phyloP scores from a whole-genome alignment of 2,888 invertebrate genomes.

The Cordilura impudica region DNA sequence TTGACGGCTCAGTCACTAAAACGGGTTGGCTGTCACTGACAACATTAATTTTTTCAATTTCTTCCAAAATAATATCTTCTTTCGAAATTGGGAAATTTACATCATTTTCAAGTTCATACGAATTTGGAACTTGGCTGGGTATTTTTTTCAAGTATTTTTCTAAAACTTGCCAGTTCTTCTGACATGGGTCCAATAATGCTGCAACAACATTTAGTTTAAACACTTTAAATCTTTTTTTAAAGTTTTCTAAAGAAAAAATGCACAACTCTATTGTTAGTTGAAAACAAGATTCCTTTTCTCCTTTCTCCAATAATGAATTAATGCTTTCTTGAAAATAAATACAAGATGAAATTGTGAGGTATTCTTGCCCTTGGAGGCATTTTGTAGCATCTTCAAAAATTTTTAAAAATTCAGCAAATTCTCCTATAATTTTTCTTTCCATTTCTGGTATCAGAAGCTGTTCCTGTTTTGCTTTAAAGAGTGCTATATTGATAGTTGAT shows the following conservation, averaged over 20 bases:
- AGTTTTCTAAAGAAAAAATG: not conserved
- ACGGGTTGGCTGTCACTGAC: not conserved
- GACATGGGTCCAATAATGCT: not conserved
- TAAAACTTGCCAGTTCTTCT: not conserved
- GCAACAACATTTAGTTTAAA: not conserved
- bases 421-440: conserved; percentile 2
- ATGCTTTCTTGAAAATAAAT: conserved; percentile 10
- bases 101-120: not conserved
- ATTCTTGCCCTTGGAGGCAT: not conserved
- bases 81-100: no score
- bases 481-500: not conserved
- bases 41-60: not conserved
- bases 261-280: not conserved
- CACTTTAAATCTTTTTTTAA: not conserved
- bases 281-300: not conserved
- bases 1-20: not conserved
- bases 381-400: conserved; percentile 10
- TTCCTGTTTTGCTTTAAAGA: not conserved
- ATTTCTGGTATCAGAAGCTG: not conserved
- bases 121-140: not conserved
- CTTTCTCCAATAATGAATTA: not conserved
- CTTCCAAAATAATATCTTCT: not conserved
- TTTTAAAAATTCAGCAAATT: conserved; percentile 12
- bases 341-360: not conserved
- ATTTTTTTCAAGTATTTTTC: not conserved